Conservation (phyloP, 2,888 invertebrate genomes). For the Malachius bipustulatus region DNA sequence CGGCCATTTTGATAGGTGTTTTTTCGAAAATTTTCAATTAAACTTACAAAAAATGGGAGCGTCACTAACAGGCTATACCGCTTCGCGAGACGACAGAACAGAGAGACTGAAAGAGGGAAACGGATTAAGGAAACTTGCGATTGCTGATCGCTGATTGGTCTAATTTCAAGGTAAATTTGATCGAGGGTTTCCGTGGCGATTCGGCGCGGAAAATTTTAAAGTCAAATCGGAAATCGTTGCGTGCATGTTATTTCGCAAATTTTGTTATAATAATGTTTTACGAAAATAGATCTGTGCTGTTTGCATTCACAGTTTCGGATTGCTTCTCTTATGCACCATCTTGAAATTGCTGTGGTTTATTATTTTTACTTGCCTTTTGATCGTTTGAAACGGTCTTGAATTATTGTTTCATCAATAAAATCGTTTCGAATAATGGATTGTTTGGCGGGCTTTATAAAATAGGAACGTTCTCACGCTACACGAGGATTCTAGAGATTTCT, state of each 20-base stretch:
- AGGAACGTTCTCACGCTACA: too few relatives aligned
- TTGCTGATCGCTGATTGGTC: conserved; percentile 20
- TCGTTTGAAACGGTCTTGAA: too few relatives aligned
- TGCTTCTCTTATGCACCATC: too few relatives aligned
- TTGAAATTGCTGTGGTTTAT: conserved; percentile 10
- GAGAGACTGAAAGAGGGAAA: conserved; percentile 21
- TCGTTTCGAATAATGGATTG: too few relatives aligned
- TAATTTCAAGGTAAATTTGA: conserved; percentile 22
- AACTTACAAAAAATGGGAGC: conserved; percentile 22
- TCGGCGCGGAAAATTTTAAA: conserved; percentile 22
- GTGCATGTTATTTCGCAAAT: conserved; percentile 1
- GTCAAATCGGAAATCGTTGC: conserved; percentile 5
- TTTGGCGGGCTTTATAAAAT: too few relatives aligned
- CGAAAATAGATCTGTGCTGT: neutral
- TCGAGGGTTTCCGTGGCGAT: conserved; percentile 18
- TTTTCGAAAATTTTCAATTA: conserved; percentile 18
- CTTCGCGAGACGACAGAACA: conserved; percentile 19
- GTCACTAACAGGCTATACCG: too few relatives aligned
- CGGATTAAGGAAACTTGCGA: conserved; percentile 21
- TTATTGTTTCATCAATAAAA: too few relatives aligned
- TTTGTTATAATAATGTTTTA: conserved; percentile 1
- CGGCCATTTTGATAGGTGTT: conserved; percentile 46
- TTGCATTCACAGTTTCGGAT: too few relatives aligned
- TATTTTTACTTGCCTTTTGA: too few relatives aligned
- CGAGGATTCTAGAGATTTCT: too few relatives aligned